Base-by-base conservation (phyloP, 1,140 invertebrate genomes). In the Drosophila ercepeae region DNA sequence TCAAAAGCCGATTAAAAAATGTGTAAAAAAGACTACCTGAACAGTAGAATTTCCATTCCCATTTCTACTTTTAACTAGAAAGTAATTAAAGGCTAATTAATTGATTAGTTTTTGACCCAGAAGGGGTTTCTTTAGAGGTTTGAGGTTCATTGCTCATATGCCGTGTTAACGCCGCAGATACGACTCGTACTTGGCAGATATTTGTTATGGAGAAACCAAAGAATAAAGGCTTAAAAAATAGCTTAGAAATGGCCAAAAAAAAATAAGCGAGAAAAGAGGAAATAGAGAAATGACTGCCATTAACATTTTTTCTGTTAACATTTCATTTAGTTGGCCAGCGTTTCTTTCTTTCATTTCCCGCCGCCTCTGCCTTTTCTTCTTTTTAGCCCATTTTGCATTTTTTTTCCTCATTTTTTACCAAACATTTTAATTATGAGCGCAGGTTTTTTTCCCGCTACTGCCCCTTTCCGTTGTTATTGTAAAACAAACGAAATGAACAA, bases 401-500 rank as follows among this genome's bases (percentile, higher is more conserved):
- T 32, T 19, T 18, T 21, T 45, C 27, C 23, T n/a, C n/a, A n/a
- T n/a, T 19, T 19, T n/a, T 46, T 36, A 21, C 65, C 59, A 81
- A 79, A 75, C 71, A 79, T 79, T 79, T 79, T 79, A 79, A 79
- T 79, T 81, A 79, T 79, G 77, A 79, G 69, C 69, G 41, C 61
- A 58, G 51, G 27, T 29, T 32, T 11, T 67, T 60, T 73, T 19
- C 29, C 16, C 32, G 5, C 60, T 18, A 19, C 8, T 1, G 8
- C 8, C 36, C 21, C 39, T 13, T 23, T n/a, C 32, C 11, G 29
- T 32, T 71, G 71, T 79, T 84, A 84, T 79, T 78, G 81, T 86
- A 77, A 49, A 73, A 68, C 72, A 78, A 72, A 79, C 81, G 75
- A 83, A 84, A 84, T 78, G 71, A 84, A 83, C 75, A 84, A 67